Base-by-base conservation (phyloP, 2,113 vertebrate genomes). In the Aegithalos caudatus region DNA sequence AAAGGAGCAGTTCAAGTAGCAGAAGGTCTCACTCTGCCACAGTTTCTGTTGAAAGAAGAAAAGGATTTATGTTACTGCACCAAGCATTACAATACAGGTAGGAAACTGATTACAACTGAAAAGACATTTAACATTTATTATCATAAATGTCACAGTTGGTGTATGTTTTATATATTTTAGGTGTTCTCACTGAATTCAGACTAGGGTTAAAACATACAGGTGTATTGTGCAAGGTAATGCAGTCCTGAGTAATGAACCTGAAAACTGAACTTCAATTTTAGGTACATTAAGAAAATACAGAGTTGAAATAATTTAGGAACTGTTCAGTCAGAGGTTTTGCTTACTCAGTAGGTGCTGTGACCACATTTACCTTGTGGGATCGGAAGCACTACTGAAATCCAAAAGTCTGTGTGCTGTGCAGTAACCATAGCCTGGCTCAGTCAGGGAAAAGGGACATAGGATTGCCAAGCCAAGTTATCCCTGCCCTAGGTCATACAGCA, bases 81-180 rank as follows among this genome's bases (percentile, higher is more conserved):
- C 76, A 99, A 99, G 91, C 98, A 99, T 96, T 99, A 99, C 95
- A 99, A 99, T 86, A 99, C 99, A 98, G 99, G 99, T 99, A 98
- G 80, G 97, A 58, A 50, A 44, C 10, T 56, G 16, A 48, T 70
- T 76, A 53, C 27, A 78, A 54, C 5, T 29, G 29, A 57, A 84
- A 93, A 56, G 11, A 37, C 1, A 31, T 47, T 71, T 80, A 54
- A 77, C 22, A 53, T 44, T 38, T 67, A 33, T 29, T 86, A 27
- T 35, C 18, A 54, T 47, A 61, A 76, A 47, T 54, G 29, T 48
- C 38, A 76, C 61, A 53, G 9, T 21, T 51, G 18, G 6, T 10
- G 0, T 9, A 16, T 38, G 12, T 72, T 82, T 71, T 7, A 44
- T 9, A 20, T 42, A 20, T 80, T 86, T 67, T 7, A 53, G 44